Evolutionary conservation across 2,888 invertebrate genomes (phyloP), one percentile per base, ranked within the genome.

Genomic region (Drosophila tanythrix): DNA sequence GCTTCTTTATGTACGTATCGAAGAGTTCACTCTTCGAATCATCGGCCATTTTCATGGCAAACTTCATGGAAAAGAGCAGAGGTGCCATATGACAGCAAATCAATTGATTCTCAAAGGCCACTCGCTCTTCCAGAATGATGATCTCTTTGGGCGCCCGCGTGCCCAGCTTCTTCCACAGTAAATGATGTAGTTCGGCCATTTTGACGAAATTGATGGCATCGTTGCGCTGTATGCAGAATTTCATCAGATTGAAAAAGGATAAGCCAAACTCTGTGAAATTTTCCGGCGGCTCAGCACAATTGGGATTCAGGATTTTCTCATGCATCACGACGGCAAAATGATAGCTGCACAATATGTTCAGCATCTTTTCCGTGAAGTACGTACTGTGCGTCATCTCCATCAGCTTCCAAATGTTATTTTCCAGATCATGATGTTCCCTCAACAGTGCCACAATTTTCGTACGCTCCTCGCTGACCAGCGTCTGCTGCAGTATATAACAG

Each of bases 41-140:
- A n/a, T 89, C 79, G 13, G 72, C 70, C 52, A 79, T 71, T 35
- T 83, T 77, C 18, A 74, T 68, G 0, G 83, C 74, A 2, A 91
- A 87, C 48, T 92, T 91, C 43, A 94, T 91, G 43, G 94, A 93
- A 43, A 93, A 92, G 36, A 95, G 90, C 36, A 96, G 90, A 0
- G 97, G 97, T 52, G 96, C 91, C 18, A 96, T 92, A 89, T 96
- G 94, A 74, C 95, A 93, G 58, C 94, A 93, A 29, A 96, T 90
- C 77, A 96, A 92, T 90, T 96, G 95, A 86, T 95, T 94, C 79
- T 95, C 94, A 69, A 95, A 93, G 36, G 94, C 83, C 10, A 92
- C 91, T 0, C 86, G 81, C 57, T 93, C 91, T 48, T 92, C 89
- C 74, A 92, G 92, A 29, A 93, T 90, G 21, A 90, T 78, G 29